Conservation (phyloP, 1,140 invertebrate genomes). For the Mya arenaria region DNA sequence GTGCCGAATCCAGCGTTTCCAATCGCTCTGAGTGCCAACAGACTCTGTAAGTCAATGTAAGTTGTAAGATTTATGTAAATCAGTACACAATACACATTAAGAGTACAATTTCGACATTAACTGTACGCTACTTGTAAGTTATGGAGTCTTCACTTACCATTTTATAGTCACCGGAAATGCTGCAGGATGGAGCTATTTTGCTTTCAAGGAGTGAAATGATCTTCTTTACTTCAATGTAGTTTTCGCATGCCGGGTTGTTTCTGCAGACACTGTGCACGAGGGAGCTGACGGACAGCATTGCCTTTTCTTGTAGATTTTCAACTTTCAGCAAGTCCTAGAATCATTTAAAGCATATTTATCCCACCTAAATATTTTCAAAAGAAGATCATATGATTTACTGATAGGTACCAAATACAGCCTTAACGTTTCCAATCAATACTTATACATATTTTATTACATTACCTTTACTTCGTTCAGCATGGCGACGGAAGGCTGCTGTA, state of each 20-base stretch:
- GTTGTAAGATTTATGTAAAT: too few species aligned
- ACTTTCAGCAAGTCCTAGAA: conserved; percentile 85
- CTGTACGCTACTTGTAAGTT: too few species aligned
- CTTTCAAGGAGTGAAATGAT: conserved; percentile 83
- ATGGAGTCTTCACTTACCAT: too few species aligned
- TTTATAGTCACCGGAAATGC: conserved; percentile 85
- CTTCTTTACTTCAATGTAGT: conserved; percentile 81
- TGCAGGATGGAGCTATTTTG: conserved; percentile 82
- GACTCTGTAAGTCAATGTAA: conserved; percentile 53
- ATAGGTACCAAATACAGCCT: too few species aligned
- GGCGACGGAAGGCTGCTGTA: conserved; percentile 87
- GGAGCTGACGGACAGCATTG: conserved; percentile 81
- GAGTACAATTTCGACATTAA: too few species aligned
- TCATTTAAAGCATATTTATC: too few species aligned
- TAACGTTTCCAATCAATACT: too few species aligned
- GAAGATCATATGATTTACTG: too few species aligned
- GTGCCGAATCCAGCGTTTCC: conserved; percentile 92
- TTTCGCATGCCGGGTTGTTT: conserved; percentile 75
- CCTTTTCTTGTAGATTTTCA: conserved; percentile 82
- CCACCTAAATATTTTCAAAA: too few species aligned
- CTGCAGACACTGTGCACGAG: conserved; percentile 82
- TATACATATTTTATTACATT: too few species aligned
- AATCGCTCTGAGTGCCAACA: conserved; percentile 88
- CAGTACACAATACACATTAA: too few species aligned
- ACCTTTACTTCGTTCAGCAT: conserved; percentile 86